These are phyloP conservation scores for Nephrotoma flavescens DNA, from an alignment of 2,888 invertebrate species.

Conservation along the genomic window DNA sequence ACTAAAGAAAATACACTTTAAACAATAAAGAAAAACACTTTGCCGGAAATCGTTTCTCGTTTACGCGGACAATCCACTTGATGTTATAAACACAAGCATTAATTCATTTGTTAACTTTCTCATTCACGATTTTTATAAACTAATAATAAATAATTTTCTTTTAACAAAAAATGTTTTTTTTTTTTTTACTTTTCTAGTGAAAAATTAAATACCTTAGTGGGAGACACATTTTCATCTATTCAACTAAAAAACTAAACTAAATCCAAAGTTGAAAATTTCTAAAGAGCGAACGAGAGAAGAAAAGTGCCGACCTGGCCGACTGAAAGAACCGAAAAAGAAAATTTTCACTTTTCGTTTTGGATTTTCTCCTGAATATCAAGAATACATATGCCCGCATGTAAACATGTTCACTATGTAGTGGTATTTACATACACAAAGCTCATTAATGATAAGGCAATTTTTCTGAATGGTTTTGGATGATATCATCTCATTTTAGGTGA, in stretches of 20 bases:
- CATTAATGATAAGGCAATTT: neutral
- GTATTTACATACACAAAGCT: neutral
- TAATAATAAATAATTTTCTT: neutral
- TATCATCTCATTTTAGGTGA: neutral
- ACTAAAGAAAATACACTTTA: neutral
- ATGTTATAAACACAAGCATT: neutral
- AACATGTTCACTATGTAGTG: neutral
- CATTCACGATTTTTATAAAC: neutral
- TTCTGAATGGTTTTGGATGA: neutral
- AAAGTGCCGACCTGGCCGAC: neutral
- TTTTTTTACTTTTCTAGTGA: neutral
- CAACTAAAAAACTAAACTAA: neutral
- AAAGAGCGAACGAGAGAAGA: neutral
- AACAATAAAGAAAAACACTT: neutral
- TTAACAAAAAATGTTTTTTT: neutral
- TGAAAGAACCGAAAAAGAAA: neutral
- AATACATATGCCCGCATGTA: neutral
- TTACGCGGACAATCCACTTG: neutral
- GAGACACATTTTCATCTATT: neutral
- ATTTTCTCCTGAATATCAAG: neutral
- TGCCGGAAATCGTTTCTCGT: neutral
- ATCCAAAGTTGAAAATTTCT: neutral
- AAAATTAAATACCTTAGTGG: neutral
- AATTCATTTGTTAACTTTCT: neutral
- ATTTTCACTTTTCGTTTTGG: neutral